Evolutionary conservation across 2,113 vertebrate genomes (phyloP).

Genomic region (Aegotheles bennettii): DNA sequence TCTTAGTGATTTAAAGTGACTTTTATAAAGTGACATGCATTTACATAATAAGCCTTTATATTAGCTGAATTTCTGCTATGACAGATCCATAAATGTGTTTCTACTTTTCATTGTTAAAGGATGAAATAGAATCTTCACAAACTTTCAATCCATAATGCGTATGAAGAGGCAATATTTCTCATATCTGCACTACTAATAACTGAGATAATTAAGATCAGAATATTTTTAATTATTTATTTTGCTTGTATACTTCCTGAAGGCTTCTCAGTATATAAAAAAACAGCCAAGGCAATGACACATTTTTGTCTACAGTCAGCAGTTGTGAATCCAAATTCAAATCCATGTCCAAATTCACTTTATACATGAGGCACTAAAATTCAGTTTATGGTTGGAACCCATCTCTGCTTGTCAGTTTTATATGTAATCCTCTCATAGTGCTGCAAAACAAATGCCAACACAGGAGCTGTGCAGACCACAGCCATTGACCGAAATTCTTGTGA

Average conservation of each 20-base stretch:
- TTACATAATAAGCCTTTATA: not conserved
- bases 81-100: not conserved
- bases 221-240: not conserved
- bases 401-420: not conserved
- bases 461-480: not conserved
- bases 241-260: not conserved
- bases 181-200: not conserved
- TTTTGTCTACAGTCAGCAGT: not conserved
- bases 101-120: not conserved
- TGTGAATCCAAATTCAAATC: not conserved
- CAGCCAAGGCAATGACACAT: not conserved
- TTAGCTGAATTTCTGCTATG: not conserved
- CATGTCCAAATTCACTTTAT: not conserved
- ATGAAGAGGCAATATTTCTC: not conserved
- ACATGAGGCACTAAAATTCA: not conserved
- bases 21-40: not conserved
- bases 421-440: not conserved
- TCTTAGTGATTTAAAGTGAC: not conserved
- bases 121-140: not conserved
- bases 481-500: not conserved
- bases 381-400: not conserved
- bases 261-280: not conserved
- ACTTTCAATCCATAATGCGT: not conserved
- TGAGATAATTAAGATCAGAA: not conserved
- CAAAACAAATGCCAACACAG: not conserved